These are phyloP conservation scores for Danio tinwini DNA, from an alignment of 2,797 vertebrate species.

Conservation along the genomic window DNA sequence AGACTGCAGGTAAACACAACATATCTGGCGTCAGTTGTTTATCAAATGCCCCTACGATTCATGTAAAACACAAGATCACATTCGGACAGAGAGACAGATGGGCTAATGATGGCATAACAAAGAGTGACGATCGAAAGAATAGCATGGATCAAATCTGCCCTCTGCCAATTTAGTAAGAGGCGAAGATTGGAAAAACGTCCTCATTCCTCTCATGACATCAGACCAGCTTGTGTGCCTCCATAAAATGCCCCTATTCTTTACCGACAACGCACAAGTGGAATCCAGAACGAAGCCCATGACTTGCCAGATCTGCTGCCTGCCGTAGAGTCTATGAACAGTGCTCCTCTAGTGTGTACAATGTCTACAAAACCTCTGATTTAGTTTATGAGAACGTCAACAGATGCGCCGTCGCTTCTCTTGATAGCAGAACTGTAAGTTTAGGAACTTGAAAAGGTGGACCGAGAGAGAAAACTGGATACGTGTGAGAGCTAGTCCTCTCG, in stretches of 20 bases:
- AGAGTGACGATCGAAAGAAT: conserved; percentile 20
- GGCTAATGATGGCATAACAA: conserved; percentile 33
- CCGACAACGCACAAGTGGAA: conserved; percentile 7
- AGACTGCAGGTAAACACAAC: conserved; percentile 80
- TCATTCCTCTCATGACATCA: conserved; percentile 17
- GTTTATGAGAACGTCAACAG: conserved; percentile 39
- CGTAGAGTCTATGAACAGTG: conserved; percentile 33
- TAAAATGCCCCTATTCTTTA: conserved; percentile 10
- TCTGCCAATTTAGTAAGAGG: conserved; percentile 46
- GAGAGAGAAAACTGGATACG: conserved; percentile 42
- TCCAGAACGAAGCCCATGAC: conserved; percentile 21
- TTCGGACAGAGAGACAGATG: conserved; percentile 27
- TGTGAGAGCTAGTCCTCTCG: conserved; percentile 42
- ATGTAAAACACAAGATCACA: conserved; percentile 42
- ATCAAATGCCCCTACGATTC: conserved; percentile 60
- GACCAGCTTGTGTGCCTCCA: background rate
- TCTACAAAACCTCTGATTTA: conserved; percentile 32
- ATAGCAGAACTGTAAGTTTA: background rate
- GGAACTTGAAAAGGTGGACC: conserved; percentile 36
- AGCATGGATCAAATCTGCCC: conserved; percentile 30
- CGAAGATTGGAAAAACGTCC: conserved; percentile 27
- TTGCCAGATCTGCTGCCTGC: conserved; percentile 21
- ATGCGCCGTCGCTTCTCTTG: conserved; percentile 33
- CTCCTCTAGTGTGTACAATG: conserved; percentile 6
- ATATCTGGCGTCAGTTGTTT: conserved; percentile 65